Conservation (phyloP, 2,888 invertebrate species). For the Bursaphelenchus okinawaensis region DNA sequence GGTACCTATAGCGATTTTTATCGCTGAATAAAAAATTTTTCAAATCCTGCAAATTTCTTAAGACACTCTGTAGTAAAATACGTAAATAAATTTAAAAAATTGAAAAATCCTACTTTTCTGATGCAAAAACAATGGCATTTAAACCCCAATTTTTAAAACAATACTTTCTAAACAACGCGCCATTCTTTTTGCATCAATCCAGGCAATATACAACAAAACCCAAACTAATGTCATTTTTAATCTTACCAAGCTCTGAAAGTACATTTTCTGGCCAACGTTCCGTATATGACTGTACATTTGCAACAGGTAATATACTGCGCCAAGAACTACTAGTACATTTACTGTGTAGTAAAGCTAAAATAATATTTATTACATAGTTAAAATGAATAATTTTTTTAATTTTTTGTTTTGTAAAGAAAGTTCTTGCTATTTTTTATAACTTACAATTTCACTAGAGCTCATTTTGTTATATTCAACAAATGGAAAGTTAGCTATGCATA, state of each 20-base stretch:
- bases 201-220: no score
- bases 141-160: no score
- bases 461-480: conserved; percentile 15
- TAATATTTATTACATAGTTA: not conserved
- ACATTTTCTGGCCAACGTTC: conserved; percentile 86
- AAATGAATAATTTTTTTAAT: not conserved
- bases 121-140: no score
- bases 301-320: conserved; percentile 67
- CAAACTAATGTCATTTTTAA: no score
- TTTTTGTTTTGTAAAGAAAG: no score
- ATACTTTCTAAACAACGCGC: no score
- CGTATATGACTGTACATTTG: conserved; percentile 59
- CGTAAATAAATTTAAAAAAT: not conserved
- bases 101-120: no score
- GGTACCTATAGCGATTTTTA: no score
- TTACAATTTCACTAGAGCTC: conserved; percentile 5
- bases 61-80: not conserved
- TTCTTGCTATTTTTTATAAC: no score
- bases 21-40: no score
- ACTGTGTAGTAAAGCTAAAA: conserved; percentile 58
- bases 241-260: conserved; percentile 83
- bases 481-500: conserved; percentile 21
- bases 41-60: no score
- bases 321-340: conserved; percentile 74
- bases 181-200: no score